Conservation (phyloP, 2,113 vertebrate genomes). For the Peromyscus polionotus region DNA sequence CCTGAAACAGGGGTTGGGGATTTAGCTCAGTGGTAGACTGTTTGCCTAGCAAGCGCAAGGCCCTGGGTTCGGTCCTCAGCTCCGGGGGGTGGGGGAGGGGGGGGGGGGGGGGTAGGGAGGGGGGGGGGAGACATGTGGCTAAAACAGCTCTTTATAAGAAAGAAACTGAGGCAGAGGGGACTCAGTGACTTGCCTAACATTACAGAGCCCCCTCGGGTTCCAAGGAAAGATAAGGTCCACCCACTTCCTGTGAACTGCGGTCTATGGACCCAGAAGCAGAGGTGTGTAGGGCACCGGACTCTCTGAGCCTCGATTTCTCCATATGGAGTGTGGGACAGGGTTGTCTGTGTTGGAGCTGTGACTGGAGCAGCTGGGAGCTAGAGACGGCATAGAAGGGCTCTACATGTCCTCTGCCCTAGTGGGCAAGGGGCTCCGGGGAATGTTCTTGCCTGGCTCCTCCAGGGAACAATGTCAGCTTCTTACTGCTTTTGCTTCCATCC, state of each 20-base stretch:
- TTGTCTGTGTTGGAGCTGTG: too few species aligned
- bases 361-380: not conserved
- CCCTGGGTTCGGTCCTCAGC: too few species aligned
- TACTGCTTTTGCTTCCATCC: not conserved
- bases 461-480: not conserved
- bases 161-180: conserved; percentile 23
- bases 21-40: too few species aligned
- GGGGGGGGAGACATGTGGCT: not conserved
- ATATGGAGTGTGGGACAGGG: not conserved
- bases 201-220: not conserved
- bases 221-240: not conserved
- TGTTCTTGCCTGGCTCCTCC: not conserved
- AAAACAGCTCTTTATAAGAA: not conserved
- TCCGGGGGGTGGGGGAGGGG: too few species aligned
- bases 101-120: too few species aligned
- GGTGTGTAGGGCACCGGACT: not conserved
- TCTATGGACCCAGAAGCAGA: not conserved
- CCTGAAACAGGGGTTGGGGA: not conserved
- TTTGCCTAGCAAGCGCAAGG: too few species aligned
- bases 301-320: conserved; percentile 43
- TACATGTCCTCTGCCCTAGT: not conserved
- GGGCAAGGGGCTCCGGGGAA: not conserved
- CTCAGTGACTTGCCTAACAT: not conserved
- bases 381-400: not conserved
- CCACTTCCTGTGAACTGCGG: not conserved